Evolutionary conservation across 2,888 invertebrate species (phyloP).

Genomic region (Drosophila leonis): DNA sequence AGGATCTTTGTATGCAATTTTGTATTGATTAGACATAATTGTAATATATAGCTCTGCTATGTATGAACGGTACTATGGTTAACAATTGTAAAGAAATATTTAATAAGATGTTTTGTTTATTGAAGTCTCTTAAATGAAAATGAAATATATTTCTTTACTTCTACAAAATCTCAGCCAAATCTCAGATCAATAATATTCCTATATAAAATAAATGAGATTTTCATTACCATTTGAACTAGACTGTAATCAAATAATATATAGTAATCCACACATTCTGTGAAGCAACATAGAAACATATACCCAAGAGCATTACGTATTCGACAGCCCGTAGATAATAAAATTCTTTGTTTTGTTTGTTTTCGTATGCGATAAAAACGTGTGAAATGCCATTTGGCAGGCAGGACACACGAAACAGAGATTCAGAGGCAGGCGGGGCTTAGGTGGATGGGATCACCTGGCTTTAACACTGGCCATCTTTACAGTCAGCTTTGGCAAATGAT

Average conservation of each 20-base stretch:
- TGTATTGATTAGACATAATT: too few relatives aligned
- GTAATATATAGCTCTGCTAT: too few relatives aligned
- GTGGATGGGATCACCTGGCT: constrained; percentile 32
- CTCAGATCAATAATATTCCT: not conserved
- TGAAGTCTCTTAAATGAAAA: too few relatives aligned
- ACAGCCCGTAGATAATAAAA: constrained; percentile 10
- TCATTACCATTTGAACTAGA: not conserved
- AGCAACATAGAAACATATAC: not conserved
- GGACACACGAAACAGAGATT: constrained; percentile 25
- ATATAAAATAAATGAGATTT: not conserved
- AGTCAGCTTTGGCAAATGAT: constrained; percentile 80
- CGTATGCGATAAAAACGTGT: constrained; percentile 74
- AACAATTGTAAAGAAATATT: too few relatives aligned
- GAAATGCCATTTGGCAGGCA: constrained; percentile 75
- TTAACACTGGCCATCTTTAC: constrained; percentile 53
- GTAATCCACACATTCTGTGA: not conserved
- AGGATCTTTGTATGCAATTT: not conserved
- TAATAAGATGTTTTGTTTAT: too few relatives aligned
- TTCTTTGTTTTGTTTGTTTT: constrained; percentile 34
- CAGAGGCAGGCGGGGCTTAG: constrained; percentile 13
- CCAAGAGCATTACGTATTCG: constrained; percentile 30
- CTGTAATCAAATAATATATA: not conserved
- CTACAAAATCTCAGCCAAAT: not conserved
- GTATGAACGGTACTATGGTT: too few relatives aligned
- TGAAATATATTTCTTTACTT: not conserved